These are phyloP conservation scores for Ageneiosus marmoratus DNA, from an alignment of 2,113 vertebrate genomes.

Conservation along the genomic window DNA sequence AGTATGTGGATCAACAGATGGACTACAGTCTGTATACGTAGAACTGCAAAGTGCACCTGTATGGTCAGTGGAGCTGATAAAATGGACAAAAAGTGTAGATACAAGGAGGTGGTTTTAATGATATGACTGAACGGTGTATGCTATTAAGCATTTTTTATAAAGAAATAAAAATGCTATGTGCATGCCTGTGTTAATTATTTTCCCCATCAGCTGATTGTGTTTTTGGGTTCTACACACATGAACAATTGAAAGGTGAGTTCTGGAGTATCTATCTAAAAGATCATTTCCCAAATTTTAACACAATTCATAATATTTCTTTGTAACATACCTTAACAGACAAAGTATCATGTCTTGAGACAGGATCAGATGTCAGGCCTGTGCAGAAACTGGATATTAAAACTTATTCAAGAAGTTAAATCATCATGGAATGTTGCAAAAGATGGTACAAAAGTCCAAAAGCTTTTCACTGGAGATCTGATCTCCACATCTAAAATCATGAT, in stretches of 20 bases:
- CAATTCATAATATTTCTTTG: background rate
- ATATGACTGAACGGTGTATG: too few species aligned
- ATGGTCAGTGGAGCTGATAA: too few species aligned
- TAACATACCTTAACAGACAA: background rate
- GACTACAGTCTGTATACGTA: too few species aligned
- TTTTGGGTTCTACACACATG: background rate
- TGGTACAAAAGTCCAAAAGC: background rate
- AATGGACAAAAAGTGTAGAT: too few species aligned
- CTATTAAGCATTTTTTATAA: too few species aligned
- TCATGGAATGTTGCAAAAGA: too few species aligned
- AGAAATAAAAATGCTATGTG: too few species aligned
- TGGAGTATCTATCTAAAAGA: background rate
- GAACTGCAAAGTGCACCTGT: too few species aligned
- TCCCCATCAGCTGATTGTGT: background rate
- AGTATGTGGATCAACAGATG: too few species aligned
- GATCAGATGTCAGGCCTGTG: background rate
- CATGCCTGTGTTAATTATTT: too few species aligned
- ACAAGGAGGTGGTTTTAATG: too few species aligned
- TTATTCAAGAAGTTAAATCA: too few species aligned
- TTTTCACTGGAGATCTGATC: background rate
- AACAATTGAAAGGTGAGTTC: conserved; percentile 17
- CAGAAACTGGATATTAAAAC: background rate
- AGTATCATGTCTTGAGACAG: background rate
- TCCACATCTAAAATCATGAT: background rate
- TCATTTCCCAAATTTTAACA: background rate